Evolutionary conservation across 30 jellyfish, hydroid and myxozoan genomes (phyloP).

Genomic region (Turritopsis rubra): DNA sequence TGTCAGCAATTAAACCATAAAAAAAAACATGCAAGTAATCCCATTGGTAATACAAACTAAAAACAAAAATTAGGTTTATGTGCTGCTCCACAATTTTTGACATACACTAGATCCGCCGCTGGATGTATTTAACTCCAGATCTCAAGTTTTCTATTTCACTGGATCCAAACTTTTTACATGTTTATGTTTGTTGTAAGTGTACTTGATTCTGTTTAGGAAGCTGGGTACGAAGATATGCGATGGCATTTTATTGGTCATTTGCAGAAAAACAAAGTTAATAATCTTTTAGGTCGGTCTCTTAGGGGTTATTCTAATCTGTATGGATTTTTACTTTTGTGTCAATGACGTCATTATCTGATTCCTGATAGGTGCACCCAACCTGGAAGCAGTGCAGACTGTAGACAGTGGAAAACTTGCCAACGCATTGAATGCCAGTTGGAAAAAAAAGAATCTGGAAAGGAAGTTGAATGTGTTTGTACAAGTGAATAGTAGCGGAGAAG

Average conservation of each 20-base stretch:
- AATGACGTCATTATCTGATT: background rate
- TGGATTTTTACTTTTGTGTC: background rate
- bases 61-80: too few relatives aligned
- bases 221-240: constrained; percentile 57
- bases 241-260: constrained; percentile 97
- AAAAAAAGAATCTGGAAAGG: constrained; percentile 12
- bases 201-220: constrained; percentile 33
- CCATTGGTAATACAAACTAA: too few relatives aligned
- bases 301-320: too few relatives aligned
- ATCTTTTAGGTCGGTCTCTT: constrained; percentile 56
- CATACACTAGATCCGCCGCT: too few relatives aligned
- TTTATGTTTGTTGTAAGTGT: background rate
- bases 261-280: constrained; percentile 81
- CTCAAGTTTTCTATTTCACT: too few relatives aligned
- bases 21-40: too few relatives aligned
- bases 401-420: constrained; percentile 75
- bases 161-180: background rate
- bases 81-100: too few relatives aligned
- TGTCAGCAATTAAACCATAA: too few relatives aligned
- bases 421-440: constrained; percentile 78
- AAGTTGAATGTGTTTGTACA: constrained; percentile 62
- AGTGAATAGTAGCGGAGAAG: constrained; percentile 87
- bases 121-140: too few relatives aligned
- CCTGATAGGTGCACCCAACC: constrained; percentile 60
- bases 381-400: constrained; percentile 77